Evolutionary conservation across 2,797 vertebrate species (phyloP).

Genomic region (Odontamblyopus lacepedii): DNA sequence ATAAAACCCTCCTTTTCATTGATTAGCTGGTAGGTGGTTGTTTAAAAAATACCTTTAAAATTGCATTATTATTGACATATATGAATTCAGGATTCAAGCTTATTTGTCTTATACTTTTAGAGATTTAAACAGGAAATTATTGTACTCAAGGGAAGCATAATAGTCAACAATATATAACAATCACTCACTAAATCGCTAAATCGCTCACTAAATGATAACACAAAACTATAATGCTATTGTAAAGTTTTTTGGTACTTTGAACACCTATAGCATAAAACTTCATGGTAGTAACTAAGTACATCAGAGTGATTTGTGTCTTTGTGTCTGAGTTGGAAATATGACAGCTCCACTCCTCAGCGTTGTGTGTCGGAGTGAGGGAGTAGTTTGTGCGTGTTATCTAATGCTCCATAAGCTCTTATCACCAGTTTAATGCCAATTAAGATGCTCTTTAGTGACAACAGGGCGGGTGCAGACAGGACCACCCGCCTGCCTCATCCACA

Average conservation of each 20-base stretch:
- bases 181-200: too few species aligned
- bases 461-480: constrained; percentile 63
- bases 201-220: not conserved
- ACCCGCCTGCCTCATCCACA: constrained; percentile 53
- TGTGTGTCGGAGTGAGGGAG: not conserved
- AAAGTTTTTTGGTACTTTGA: not conserved
- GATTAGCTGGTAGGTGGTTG: too few species aligned
- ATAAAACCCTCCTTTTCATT: too few species aligned
- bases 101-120: too few species aligned
- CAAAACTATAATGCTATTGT: not conserved
- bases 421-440: constrained; percentile 81
- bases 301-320: not conserved
- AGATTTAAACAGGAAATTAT: too few species aligned
- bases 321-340: constrained; percentile 37
- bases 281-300: not conserved
- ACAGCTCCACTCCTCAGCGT: constrained; percentile 30
- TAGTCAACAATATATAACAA: too few species aligned
- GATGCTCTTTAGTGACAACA: constrained; percentile 73
- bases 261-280: not conserved
- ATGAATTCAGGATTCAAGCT: too few species aligned
- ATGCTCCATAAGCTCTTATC: constrained; percentile 83
- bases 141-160: too few species aligned
- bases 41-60: too few species aligned
- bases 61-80: too few species aligned
- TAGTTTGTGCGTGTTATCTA: constrained; percentile 71